Percentiles rank a stretch among this genome's conserved stretches.
Conservation (phyloP, 1,140 invertebrate genomes). For the Drosophila bipectinata region DNA sequence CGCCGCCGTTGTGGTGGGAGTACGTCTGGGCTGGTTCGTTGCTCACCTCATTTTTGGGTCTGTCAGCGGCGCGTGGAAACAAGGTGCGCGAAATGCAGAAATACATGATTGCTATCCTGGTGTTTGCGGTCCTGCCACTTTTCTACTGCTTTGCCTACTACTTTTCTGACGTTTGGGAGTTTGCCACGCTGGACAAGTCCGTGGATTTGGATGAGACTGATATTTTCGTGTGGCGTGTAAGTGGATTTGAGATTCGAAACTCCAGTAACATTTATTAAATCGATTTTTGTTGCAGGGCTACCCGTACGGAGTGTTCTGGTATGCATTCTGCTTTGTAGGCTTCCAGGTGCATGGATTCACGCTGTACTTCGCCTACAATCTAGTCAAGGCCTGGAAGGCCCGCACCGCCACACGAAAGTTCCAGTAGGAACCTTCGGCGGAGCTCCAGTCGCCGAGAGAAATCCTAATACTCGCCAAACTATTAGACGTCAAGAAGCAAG, state of each 20-base stretch:
- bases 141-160: slow-evolving; percentile 93
- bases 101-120: slow-evolving; percentile 92
- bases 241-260: slow-evolving; percentile 22
- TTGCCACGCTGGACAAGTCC: slow-evolving; percentile 88
- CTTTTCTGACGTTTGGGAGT: slow-evolving; percentile 92
- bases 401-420: slow-evolving; percentile 86
- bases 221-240: slow-evolving; percentile 92
- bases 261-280: neutral
- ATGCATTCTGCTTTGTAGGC: slow-evolving; percentile 94
- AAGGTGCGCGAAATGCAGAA: slow-evolving; percentile 90
- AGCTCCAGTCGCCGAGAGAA: slow-evolving; percentile 29
- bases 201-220: slow-evolving; percentile 87
- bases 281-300: slow-evolving; percentile 88
- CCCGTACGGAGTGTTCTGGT: slow-evolving; percentile 97
- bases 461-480: slow-evolving; percentile 77
- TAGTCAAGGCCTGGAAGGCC: slow-evolving; percentile 94
- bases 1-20: slow-evolving; percentile 93
- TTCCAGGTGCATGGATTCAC: slow-evolving; percentile 96
- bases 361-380: slow-evolving; percentile 93
- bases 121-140: slow-evolving; percentile 92
- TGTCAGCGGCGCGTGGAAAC: slow-evolving; percentile 94
- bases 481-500: slow-evolving; percentile 49
- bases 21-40: slow-evolving; percentile 96
- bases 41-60: slow-evolving; percentile 93
- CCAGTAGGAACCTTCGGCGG: slow-evolving; percentile 61